Conservation (phyloP, 2,113 vertebrate species). For the Aspidoscelis tigris region DNA sequence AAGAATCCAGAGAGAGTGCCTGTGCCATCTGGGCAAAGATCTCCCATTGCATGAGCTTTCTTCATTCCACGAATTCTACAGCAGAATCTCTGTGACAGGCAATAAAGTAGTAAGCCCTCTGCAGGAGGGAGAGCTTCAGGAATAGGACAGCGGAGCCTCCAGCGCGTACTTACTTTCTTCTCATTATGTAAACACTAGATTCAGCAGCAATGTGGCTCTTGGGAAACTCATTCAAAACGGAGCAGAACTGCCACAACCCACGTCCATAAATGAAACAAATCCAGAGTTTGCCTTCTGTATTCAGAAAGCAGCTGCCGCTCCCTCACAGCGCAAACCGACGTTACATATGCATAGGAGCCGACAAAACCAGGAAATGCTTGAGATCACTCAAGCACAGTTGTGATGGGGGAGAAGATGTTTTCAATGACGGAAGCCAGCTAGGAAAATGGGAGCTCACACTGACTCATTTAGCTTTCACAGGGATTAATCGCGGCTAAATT, state of each 20-base stretch:
- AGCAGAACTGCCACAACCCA: constrained; percentile 29
- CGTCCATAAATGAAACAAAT: background rate
- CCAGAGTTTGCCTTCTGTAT: constrained; percentile 52
- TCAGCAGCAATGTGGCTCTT: background rate
- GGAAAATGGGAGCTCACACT: constrained; percentile 64
- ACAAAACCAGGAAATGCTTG: constrained; percentile 42
- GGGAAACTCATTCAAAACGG: constrained; percentile 37
- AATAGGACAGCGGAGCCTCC: background rate
- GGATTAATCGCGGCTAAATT: constrained; percentile 56
- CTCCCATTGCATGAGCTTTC: background rate
- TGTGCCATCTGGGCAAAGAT: background rate
- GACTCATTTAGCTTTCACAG: constrained; percentile 54
- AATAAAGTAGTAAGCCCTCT: constrained; percentile 1
- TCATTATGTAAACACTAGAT: constrained; percentile 28
- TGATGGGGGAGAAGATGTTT: constrained; percentile 47
- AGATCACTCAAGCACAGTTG: constrained; percentile 38
- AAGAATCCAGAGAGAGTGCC: background rate
- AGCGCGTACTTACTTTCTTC: background rate
- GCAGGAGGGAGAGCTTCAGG: background rate
- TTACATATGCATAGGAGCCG: constrained; percentile 45
- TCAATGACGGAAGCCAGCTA: constrained; percentile 47
- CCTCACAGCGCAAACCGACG: constrained; percentile 20
- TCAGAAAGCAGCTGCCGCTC: constrained; percentile 57
- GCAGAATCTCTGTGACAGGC: background rate
- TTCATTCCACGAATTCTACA: background rate